Percentiles rank a stretch among this genome's conserved stretches.
phyloP scores from a whole-genome alignment of 37 sponge, comb jelly and placozoan species.

The Aplysina aerophoba region DNA sequence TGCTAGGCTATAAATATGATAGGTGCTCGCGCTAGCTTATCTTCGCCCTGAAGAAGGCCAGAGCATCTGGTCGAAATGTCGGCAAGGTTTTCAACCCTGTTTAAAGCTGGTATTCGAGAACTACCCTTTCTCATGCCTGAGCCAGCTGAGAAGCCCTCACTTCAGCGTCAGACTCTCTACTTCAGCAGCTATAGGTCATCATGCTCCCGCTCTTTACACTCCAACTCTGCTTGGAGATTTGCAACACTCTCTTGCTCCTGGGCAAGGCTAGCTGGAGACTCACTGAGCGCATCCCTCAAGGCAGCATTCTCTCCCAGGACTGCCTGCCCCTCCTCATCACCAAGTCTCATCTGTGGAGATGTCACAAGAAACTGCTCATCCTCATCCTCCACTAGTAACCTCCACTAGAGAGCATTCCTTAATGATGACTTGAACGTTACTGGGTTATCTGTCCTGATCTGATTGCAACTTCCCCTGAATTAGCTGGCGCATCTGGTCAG shows the following conservation, averaged over 20 bases:
- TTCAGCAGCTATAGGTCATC: background rate
- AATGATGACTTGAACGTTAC: background rate
- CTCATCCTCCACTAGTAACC: background rate
- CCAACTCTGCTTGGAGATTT: background rate
- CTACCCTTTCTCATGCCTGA: too few relatives aligned
- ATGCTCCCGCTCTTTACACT: background rate
- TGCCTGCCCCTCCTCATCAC: background rate
- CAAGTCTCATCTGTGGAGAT: background rate
- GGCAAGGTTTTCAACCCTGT: too few relatives aligned
- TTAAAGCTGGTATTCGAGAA: too few relatives aligned
- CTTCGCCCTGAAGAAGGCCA: too few relatives aligned
- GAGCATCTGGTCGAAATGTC: too few relatives aligned
- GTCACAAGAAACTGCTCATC: background rate
- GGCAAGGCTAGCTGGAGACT: background rate
- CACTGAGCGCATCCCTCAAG: background rate
- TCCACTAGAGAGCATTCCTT: constrained; percentile 5
- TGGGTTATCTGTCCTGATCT: constrained; percentile 26
- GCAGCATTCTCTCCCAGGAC: background rate
- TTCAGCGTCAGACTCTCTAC: background rate
- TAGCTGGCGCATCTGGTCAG: constrained; percentile 28
- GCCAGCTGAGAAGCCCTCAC: too few relatives aligned
- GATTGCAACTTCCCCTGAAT: constrained; percentile 13
- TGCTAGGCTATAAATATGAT: too few relatives aligned
- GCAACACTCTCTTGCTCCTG: background rate
- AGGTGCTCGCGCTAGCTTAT: too few relatives aligned